These are phyloP conservation scores for Ophion obscuratus DNA, from an alignment of 2,888 invertebrate species.

Conservation along the genomic window DNA sequence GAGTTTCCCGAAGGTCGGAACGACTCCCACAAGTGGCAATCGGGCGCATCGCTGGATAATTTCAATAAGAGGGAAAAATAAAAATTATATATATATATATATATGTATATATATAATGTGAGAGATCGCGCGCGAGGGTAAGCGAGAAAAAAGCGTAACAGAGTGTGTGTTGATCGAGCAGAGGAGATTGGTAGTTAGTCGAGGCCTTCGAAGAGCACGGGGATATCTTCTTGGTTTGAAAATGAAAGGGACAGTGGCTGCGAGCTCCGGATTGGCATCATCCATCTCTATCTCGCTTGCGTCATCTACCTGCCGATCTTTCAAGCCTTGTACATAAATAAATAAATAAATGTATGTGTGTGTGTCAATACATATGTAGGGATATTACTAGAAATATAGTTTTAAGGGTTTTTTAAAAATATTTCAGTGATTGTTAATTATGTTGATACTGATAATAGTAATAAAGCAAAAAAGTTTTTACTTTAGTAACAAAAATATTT, in stretches of 20 bases:
- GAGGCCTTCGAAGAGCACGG: conserved; percentile 56
- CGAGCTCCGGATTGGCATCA: conserved; percentile 55
- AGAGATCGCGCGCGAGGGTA: not conserved
- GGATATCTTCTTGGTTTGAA: conserved; percentile 61
- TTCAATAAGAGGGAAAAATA: not conserved
- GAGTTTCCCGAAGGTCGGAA: no score
- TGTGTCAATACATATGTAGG: no score
- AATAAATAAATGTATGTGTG: not conserved
- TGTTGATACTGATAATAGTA: no score
- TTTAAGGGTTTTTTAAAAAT: no score
- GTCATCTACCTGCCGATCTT: conserved; percentile 69
- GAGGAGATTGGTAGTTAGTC: conserved; percentile 45
- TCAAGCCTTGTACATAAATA: conserved; percentile 13
- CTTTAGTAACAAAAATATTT: no score
- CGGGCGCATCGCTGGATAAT: not conserved
- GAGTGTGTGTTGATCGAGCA: conserved; percentile 20
- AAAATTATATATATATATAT: not conserved
- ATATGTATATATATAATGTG: not conserved
- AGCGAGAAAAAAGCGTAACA: conserved; percentile 13
- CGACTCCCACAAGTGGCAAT: no score
- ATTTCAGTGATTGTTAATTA: no score
- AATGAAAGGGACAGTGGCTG: conserved; percentile 64
- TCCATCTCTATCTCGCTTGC: conserved; percentile 66
- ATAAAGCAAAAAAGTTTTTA: no score
- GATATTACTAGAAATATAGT: no score